phyloP scores from a whole-genome alignment of 2,888 invertebrate species.

The Melipona bicolor region DNA sequence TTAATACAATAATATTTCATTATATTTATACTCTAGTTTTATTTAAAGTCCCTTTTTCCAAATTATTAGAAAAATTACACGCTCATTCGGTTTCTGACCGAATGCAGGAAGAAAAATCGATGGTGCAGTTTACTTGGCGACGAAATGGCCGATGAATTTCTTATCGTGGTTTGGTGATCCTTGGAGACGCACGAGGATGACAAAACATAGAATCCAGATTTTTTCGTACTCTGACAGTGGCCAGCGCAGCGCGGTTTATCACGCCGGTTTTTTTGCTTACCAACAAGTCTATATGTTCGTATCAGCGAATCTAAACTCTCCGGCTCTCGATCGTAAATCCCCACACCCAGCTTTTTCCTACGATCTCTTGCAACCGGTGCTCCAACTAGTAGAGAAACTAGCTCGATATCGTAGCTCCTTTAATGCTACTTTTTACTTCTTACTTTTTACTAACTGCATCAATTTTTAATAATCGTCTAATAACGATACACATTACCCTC shows the following conservation, averaged over 20 bases:
- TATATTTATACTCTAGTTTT: neutral
- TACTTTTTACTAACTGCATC: neutral
- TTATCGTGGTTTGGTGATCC: slow-evolving; percentile 19
- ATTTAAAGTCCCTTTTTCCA: neutral
- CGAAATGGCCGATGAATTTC: slow-evolving; percentile 38
- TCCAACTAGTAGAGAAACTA: slow-evolving; percentile 5
- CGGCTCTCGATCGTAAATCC: slow-evolving; percentile 30
- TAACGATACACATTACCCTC: neutral
- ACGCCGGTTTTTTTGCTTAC: slow-evolving; percentile 21
- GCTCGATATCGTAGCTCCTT: neutral
- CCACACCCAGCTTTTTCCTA: slow-evolving; percentile 12
- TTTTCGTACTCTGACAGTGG: slow-evolving; percentile 25
- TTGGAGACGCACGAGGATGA: neutral
- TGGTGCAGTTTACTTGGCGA: slow-evolving; percentile 1
- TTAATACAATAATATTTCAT: neutral
- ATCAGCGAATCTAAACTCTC: slow-evolving; percentile 18
- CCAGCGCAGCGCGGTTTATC: slow-evolving; percentile 43
- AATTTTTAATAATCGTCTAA: neutral
- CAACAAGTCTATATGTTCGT: slow-evolving; percentile 9
- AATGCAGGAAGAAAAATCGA: neutral
- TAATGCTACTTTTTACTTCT: slow-evolving; percentile 1
- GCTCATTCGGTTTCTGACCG: neutral
- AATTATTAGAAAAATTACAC: neutral
- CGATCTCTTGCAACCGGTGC: neutral
- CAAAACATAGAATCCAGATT: slow-evolving; percentile 22